phyloP scores from a whole-genome alignment of 2,888 invertebrate species.

The Aricia artaxerxes region DNA sequence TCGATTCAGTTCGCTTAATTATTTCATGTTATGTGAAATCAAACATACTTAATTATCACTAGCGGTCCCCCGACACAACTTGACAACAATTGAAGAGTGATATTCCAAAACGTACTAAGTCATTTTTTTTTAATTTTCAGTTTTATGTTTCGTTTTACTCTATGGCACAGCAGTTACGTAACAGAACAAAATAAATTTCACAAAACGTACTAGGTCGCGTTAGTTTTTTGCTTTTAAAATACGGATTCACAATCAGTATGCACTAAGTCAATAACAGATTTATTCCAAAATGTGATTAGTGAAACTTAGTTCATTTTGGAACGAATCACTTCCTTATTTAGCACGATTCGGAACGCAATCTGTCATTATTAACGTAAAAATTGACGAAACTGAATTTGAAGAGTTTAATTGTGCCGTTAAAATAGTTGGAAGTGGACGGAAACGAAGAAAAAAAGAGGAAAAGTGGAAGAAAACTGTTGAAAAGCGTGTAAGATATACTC shows the following conservation, averaged over 20 bases:
- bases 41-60: too few species aligned
- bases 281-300: not conserved
- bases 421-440: not conserved
- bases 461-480: not conserved
- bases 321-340: not conserved
- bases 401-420: conserved; percentile 34
- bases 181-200: not conserved
- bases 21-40: too few species aligned
- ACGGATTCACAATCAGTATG: not conserved
- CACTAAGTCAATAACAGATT: not conserved
- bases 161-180: not conserved
- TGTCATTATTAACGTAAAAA: too few species aligned
- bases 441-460: not conserved
- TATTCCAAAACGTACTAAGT: not conserved
- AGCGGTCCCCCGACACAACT: too few species aligned
- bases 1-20: too few species aligned
- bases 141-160: not conserved
- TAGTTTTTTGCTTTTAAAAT: not conserved
- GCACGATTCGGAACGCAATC: conserved; percentile 29
- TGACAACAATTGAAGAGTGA: not conserved
- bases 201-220: not conserved
- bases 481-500: too few species aligned
- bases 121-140: not conserved
- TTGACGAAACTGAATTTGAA: too few species aligned
- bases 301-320: not conserved